Base-by-base conservation (phyloP, 2,113 vertebrate species). In the Caranx melampygus region DNA sequence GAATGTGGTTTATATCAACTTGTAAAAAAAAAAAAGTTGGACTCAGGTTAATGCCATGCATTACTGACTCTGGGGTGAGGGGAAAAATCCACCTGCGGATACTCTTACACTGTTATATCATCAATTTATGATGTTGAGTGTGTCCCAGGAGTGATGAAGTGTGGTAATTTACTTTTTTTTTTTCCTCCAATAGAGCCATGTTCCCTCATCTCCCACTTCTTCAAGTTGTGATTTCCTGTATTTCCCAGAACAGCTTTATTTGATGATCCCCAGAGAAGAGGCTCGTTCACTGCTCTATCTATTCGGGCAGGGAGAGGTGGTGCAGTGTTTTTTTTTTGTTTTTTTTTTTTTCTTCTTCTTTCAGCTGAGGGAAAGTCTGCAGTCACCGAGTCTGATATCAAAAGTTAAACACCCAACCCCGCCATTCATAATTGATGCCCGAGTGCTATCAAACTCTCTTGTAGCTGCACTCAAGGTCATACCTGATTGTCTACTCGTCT, bases 241-340 rank as follows among this genome's bases (percentile, higher is more conserved):
- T 82, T 81, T 79, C 68, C 69, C 64, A 66, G 77, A 75, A 59
- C 63, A 60, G 51, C 37, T 84, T 62, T 58, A 79, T 84, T 62
- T 58, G 66, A 71, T 8, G 12, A n/a, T 80, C 65, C 68, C 82
- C 26, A 21, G 59, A 85, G 70, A 54, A 57, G 26, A 72, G 42
- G 13, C 34, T 78, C 7, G 62, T 67, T 67, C 62, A 71, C 45
- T n/a, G 37, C 45, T 33, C 40, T 34, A 14, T 67, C 42, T 67
- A 16, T 62, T 72, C 45, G 26, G 66, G 47, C 7, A 12, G 70
- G 44, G 15, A 49, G 40, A 79, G 62, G 52, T 31, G 49, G n/a
- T 44, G 52, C 9, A 65, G n/a, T 15, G 3, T 33, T 33, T 49
- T 45, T 70, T 55, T 59, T 26, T 26, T 26, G 26, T n/a, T n/a